Percentiles rank a stretch among this genome's conserved stretches.
These are phyloP conservation scores for Tragelaphus strepsiceros DNA, from an alignment of 2,113 vertebrate genomes.

Conservation along the genomic window DNA sequence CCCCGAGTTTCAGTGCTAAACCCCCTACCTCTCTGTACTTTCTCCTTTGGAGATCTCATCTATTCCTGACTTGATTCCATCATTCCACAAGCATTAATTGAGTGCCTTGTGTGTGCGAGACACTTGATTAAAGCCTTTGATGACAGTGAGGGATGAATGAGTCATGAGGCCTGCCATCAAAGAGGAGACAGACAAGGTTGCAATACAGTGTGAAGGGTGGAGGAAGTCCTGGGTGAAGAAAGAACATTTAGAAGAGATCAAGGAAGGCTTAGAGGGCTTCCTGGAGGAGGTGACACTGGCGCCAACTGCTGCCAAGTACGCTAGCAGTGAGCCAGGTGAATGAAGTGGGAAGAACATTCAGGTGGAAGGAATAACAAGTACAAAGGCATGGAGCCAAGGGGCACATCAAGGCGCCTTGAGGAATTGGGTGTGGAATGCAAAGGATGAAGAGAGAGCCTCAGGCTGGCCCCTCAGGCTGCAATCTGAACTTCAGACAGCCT, in stretches of 20 bases:
- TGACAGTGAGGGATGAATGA: neutral
- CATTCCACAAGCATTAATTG: neutral
- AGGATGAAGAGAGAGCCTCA: neutral
- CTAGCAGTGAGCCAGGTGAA: neutral
- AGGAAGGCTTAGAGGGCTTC: conserved; percentile 6
- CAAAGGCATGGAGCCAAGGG: neutral
- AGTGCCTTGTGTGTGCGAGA: neutral
- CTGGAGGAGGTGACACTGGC: neutral
- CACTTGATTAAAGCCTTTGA: neutral
- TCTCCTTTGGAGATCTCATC: neutral
- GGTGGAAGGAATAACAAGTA: neutral
- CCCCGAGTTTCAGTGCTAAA: neutral
- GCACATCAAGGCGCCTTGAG: neutral
- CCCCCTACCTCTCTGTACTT: neutral
- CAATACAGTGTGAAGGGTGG: neutral
- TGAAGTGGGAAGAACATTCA: neutral
- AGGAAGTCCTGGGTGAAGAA: neutral
- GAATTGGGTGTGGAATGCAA: neutral
- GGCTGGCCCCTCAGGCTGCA: neutral
- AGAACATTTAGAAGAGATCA: neutral
- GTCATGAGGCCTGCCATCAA: neutral
- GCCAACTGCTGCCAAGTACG: neutral
- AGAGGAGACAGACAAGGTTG: neutral
- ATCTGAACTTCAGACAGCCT: neutral
- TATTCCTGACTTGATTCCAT: neutral